Base-by-base conservation (phyloP, 2,113 vertebrate species). In the Brevimyrus niger region DNA sequence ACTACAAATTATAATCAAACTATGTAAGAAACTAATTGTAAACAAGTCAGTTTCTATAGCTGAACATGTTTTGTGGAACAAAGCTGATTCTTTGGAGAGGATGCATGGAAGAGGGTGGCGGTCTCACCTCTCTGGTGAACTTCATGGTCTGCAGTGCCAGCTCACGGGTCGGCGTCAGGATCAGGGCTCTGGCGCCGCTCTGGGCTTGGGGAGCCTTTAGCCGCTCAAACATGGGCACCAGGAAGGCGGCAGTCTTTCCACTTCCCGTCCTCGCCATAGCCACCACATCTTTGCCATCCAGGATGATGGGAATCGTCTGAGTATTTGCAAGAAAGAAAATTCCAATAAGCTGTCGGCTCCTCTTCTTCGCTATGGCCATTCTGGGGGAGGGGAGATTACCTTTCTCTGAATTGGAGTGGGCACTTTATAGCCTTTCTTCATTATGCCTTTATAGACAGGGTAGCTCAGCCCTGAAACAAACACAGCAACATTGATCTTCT, bases 391-490 rank as follows among this genome's bases (percentile, higher is more conserved):
- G 6, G 6, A 38, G 9, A 2, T 91, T 90, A 98, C 98, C 96
- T 97, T 99, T 93, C 98, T 97, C 94, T 99, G 98, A 92, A 99
- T 99, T 4, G 98, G 98, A 0, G 98, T 99, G 0, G 98, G 98
- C 65, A 99, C 97, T 92, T 99, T 99, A 94, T 99, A 99, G 46
- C 98, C 98, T 90, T 98, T 99, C 93, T 97, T 98, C 97, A 99
- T 98, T 90, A 99, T 87, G 8, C 98, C 98, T 92, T 97, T 99
- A 94, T 95, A 99, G 0, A 99, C 97, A 0, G 98, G 97, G 90
- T 97, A 99, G 92, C 98, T 97, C 90, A 99, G 94, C 91, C 98
- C 98, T 99, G 88, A 50, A 50, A 92, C 9, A 89, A 88, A 65
- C 23, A 42, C 6, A 58, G 88, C 27, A 84, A 31, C 50, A 27